phyloP scores from a whole-genome alignment of 2,888 invertebrate genomes.

The Lydus trimaculatus region DNA sequence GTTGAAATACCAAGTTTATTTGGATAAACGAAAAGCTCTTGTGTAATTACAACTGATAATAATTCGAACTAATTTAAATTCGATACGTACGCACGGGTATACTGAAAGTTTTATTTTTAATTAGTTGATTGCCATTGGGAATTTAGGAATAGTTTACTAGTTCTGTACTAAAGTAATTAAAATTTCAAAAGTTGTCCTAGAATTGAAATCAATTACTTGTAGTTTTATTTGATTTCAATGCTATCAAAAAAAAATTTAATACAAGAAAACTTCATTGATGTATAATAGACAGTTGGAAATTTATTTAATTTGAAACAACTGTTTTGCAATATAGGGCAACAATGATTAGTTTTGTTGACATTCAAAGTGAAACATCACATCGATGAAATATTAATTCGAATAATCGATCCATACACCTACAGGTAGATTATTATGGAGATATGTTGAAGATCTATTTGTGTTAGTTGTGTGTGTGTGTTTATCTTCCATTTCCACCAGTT shows the following conservation, averaged over 20 bases:
- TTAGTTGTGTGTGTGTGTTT: conserved; percentile 39
- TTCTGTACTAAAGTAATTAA: conserved; percentile 21
- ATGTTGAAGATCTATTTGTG: conserved; percentile 39
- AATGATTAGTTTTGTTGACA: neutral
- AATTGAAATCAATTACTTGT: conserved; percentile 19
- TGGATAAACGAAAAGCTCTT: neutral
- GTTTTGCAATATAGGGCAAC: neutral
- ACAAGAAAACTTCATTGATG: neutral
- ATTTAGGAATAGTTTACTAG: conserved; percentile 18
- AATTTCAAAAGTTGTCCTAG: conserved; percentile 18
- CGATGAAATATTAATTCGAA: conserved; percentile 29
- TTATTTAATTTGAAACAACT: neutral
- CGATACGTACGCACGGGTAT: neutral
- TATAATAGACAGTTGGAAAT: neutral
- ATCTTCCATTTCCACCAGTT: conserved; percentile 39
- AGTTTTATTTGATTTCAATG: neutral
- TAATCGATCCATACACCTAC: conserved; percentile 22
- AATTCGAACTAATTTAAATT: conserved; percentile 3
- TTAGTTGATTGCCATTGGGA: conserved; percentile 21
- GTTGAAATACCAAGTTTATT: neutral
- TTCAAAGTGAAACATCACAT: conserved; percentile 20
- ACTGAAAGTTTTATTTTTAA: conserved; percentile 18
- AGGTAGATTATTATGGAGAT: conserved; percentile 31
- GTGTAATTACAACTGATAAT: neutral
- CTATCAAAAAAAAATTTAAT: neutral